Conservation (phyloP, 1,140 invertebrate genomes). For the Bombus polaris region DNA sequence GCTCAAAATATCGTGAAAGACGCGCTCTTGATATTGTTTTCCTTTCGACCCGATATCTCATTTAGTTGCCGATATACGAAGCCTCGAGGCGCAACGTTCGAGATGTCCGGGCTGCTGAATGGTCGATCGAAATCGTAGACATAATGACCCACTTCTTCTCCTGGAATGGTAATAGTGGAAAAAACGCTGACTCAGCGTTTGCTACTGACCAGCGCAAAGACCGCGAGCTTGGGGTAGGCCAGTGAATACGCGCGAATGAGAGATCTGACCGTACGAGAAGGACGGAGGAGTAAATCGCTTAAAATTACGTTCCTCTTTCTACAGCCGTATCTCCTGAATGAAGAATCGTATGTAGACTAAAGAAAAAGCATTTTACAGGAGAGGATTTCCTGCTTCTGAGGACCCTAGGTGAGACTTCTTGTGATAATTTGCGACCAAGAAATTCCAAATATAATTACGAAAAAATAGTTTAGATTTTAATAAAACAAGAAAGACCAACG, state of each 20-base stretch:
- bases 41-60: neutral
- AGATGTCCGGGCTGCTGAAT: neutral
- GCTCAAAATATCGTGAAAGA: no score
- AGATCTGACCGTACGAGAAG: neutral
- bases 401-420: no score
- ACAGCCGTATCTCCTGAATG: neutral
- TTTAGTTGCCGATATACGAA: neutral
- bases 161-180: neutral
- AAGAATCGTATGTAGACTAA: neutral
- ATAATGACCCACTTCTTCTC: neutral
- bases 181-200: neutral
- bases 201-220: neutral
- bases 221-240: no score
- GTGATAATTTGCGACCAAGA: neutral
- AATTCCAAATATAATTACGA: neutral
- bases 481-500: no score
- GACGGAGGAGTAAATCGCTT: neutral
- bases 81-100: neutral
- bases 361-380: neutral
- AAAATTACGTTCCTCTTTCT: neutral
- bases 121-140: neutral
- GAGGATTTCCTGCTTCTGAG: neutral
- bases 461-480: no score
- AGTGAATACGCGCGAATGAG: neutral
- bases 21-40: neutral